Evolutionary conservation across 2,888 invertebrate genomes (phyloP).

Genomic region (Melinaea marsaeus): DNA sequence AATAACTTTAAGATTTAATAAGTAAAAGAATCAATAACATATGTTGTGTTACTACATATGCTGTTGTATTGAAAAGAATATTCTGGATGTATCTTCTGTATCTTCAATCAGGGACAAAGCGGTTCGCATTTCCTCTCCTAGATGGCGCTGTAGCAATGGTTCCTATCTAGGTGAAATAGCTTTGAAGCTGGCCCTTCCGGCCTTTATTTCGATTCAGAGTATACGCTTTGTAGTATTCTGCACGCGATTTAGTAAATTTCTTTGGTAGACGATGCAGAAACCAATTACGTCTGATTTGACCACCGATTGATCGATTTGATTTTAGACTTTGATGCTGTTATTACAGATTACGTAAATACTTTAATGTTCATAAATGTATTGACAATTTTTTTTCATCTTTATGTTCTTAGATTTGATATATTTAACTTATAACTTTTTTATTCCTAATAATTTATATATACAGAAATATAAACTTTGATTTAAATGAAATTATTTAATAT

Average conservation of each 20-base stretch:
- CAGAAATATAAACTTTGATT: no score
- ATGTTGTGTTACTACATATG: neutral
- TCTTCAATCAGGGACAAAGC: constrained; percentile 50
- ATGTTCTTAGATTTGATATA: no score
- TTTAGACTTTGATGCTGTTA: neutral
- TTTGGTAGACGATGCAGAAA: constrained; percentile 57
- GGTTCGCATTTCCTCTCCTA: constrained; percentile 67
- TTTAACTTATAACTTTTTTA: no score
- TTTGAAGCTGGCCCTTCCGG: constrained; percentile 55
- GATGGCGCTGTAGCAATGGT: constrained; percentile 60
- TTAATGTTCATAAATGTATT: neutral
- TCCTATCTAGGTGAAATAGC: constrained; percentile 56
- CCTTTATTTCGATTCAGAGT: constrained; percentile 49
- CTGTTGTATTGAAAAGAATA: neutral
- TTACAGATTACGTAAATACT: neutral
- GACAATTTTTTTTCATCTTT: no score
- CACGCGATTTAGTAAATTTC: constrained; percentile 55
- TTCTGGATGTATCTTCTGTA: neutral
- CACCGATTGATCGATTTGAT: constrained; percentile 22
- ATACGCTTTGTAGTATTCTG: constrained; percentile 44
- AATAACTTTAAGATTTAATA: no score
- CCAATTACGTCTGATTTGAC: constrained; percentile 54
- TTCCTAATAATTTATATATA: no score
- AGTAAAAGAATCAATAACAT: no score
- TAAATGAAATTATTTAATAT: no score